Evolutionary conservation across 2,888 invertebrate genomes (phyloP), one percentile per base, ranked within the genome.

Genomic region (Sarcophaga subvicina): DNA sequence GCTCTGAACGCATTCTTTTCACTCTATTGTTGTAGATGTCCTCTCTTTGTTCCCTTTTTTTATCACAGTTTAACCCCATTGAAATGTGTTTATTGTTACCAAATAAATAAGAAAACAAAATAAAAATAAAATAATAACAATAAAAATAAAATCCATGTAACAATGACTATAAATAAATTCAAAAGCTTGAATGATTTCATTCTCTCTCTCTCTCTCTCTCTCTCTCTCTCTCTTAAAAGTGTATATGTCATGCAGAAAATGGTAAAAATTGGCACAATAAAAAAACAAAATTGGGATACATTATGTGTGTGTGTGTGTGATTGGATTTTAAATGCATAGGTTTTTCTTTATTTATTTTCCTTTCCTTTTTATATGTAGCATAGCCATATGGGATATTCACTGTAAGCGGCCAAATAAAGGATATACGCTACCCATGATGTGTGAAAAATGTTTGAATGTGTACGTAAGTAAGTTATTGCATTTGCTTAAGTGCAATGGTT

Each of bases 101-200:
- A 45, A 80, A 71, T 72, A 80, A 72, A 80, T 71, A 80, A 14
- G 12, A 49, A 49, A 14, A 49, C 3, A 49, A 14, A 62, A 62
- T 17, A 6, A 37, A 27, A 27, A 27, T 27, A 27, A 27, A 37
- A 37, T 37, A 20, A 20, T 62, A 17, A 60, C 14, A 17, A 17
- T 62, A 62, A 62, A 20, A 62, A 62, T 17, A 5, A 37, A 37
- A 37, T 37, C 37, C 37, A 27, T 70, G n/a, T 20, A n/a, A 73
- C 80, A 80, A 73, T 73, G 73, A 75, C 67, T 27, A 73, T 60
- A 73, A 80, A 80, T 60, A 75, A 80, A 75, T 73, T 73, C 60
- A 72, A 80, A 73, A 69, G 73, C 80, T 80, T 80, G 73, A 80
- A 73, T 80, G 73, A 73, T 80, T 80, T 69, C 67, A 73, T 80